A percentile compares a stretch with the other conserved stretches of the same genome.
Conservation (phyloP, 2,888 invertebrate species). For the Acronicta leporina region DNA sequence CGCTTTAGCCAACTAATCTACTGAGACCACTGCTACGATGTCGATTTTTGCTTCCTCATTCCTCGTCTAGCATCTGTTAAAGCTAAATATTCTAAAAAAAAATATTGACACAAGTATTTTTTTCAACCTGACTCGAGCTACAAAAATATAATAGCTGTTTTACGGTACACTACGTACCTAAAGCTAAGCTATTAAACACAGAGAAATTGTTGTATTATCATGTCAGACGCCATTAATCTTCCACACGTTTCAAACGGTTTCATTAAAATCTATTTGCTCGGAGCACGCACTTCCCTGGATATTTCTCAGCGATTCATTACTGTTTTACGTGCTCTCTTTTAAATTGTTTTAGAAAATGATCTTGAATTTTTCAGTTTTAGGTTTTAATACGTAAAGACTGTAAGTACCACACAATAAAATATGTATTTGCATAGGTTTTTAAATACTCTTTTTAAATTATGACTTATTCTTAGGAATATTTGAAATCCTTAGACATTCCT, state of each 20-base stretch:
- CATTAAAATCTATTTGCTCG: conserved; percentile 56
- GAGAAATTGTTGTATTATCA: conserved; percentile 62
- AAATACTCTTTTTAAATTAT: too few species aligned
- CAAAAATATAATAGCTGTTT: background rate
- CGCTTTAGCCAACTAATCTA: too few species aligned
- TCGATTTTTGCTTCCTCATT: too few species aligned
- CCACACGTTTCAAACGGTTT: conserved; percentile 50
- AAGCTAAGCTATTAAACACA: conserved; percentile 36
- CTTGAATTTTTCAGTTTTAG: background rate
- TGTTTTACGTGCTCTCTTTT: conserved; percentile 40
- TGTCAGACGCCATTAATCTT: conserved; percentile 58
- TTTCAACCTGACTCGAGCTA: background rate
- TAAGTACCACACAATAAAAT: too few species aligned
- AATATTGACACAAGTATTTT: too few species aligned
- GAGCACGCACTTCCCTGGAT: conserved; percentile 42
- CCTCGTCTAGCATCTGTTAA: too few species aligned
- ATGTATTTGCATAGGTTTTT: too few species aligned
- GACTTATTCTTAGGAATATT: too few species aligned
- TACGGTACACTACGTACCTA: conserved; percentile 6
- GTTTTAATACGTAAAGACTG: background rate
- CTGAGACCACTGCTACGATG: too few species aligned
- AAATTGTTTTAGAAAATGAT: conserved; percentile 8
- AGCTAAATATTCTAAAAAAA: too few species aligned
- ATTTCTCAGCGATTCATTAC: conserved; percentile 41
- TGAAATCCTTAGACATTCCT: too few species aligned